A percentile compares a stretch with the other conserved stretches of the same genome.
Conservation (phyloP, 2,888 invertebrate species). For the Drosophila mimica region DNA sequence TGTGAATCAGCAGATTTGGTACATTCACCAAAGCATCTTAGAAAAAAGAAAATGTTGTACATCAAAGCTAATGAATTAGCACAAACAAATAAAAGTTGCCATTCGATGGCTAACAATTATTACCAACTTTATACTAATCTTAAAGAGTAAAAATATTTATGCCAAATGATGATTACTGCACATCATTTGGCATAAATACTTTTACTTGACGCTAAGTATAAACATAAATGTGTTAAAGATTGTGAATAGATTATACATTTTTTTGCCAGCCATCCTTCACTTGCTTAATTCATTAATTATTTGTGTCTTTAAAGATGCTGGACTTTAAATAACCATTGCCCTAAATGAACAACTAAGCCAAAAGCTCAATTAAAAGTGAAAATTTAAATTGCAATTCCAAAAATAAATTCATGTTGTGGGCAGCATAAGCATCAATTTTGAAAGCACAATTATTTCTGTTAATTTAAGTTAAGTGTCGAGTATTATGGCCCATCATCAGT, state of each 20-base stretch:
- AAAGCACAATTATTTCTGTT: conserved; percentile 62
- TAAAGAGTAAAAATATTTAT: no score
- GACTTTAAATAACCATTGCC: conserved; percentile 56
- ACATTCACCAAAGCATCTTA: background rate
- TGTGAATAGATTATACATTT: background rate
- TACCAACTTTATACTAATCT: no score
- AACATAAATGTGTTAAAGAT: conserved; percentile 5
- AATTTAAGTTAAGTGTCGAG: conserved; percentile 59
- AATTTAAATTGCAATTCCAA: conserved; percentile 33
- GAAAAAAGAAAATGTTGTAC: conserved; percentile 19
- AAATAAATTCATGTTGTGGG: conserved; percentile 38
- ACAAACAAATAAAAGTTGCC: conserved; percentile 31
- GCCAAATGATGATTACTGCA: conserved; percentile 5
- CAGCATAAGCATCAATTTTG: conserved; percentile 40
- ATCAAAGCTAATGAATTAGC: conserved; percentile 14
- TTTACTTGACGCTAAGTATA: background rate
- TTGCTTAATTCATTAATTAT: conserved; percentile 23
- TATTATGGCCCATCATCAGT: conserved; percentile 64
- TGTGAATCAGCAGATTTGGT: conserved; percentile 48
- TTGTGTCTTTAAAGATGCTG: conserved; percentile 22
- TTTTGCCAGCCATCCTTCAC: conserved; percentile 4
- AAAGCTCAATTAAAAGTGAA: conserved; percentile 40
- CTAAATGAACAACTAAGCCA: conserved; percentile 31
- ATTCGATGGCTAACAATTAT: conserved; percentile 3
- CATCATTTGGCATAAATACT: conserved; percentile 1